Evolutionary conservation across 2,888 invertebrate genomes (phyloP).

Genomic region (Drosophila meridiana): DNA sequence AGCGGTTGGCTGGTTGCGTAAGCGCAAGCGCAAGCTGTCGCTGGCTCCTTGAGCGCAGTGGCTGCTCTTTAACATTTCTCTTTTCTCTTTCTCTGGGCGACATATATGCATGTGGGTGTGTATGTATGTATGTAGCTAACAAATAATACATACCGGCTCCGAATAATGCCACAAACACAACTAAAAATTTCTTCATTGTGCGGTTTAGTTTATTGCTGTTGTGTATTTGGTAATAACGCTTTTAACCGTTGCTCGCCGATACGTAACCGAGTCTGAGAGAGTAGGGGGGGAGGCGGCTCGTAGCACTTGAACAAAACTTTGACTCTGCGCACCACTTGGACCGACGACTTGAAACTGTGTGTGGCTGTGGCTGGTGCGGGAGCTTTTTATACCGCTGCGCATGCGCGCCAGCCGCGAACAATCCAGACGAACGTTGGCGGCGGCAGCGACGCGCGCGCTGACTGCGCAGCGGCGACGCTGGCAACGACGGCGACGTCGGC

Average conservation of each 20-base stretch:
- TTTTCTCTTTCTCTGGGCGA: slow-evolving; percentile 26
- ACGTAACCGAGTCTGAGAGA: slow-evolving; percentile 61
- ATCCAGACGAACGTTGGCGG: slow-evolving; percentile 62
- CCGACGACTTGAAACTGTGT: slow-evolving; percentile 85
- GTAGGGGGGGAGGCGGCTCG: slow-evolving; percentile 23
- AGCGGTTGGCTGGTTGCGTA: slow-evolving; percentile 51
- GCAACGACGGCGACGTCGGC: not conserved
- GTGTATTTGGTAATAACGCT: slow-evolving; percentile 33
- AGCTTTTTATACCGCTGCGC: slow-evolving; percentile 86
- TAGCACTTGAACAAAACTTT: slow-evolving; percentile 74
- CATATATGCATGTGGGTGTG: slow-evolving; percentile 10
- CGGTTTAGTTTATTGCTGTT: slow-evolving; percentile 69
- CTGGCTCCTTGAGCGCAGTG: slow-evolving; percentile 23
- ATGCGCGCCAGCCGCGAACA: slow-evolving; percentile 80
- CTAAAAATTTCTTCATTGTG: slow-evolving; percentile 85
- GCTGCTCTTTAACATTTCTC: slow-evolving; percentile 3
- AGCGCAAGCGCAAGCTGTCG: slow-evolving; percentile 48
- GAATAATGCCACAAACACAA: slow-evolving; percentile 88
- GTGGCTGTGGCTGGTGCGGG: slow-evolving; percentile 85
- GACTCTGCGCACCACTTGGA: slow-evolving; percentile 84
- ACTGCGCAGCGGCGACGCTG: not conserved
- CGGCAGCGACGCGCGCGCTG: slow-evolving; percentile 15
- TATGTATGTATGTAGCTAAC: slow-evolving; percentile 52
- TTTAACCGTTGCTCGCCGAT: slow-evolving; percentile 48
- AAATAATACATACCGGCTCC: slow-evolving; percentile 88